Percentiles rank a stretch among this genome's conserved stretches.
Evolutionary conservation across 2,113 vertebrate genomes (phyloP).

Genomic region (Pedetes capensis): DNA sequence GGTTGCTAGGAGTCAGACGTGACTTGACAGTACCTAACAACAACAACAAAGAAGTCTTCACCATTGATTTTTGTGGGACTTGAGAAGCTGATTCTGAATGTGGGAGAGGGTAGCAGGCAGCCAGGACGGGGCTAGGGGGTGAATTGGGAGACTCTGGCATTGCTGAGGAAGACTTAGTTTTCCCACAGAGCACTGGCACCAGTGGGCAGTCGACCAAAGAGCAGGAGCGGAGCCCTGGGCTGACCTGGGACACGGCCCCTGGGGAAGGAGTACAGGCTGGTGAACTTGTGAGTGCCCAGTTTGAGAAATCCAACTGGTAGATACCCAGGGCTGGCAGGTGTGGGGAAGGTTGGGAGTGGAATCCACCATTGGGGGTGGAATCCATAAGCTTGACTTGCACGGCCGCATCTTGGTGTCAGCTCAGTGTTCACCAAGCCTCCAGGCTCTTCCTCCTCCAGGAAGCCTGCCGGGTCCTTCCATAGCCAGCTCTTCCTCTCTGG

Average conservation of each 20-base stretch:
- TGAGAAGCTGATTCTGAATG: background rate
- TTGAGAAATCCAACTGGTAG: background rate
- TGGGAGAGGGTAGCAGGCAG: background rate
- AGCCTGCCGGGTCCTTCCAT: background rate
- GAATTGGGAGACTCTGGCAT: rapidly evolving
- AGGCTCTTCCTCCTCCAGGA: background rate
- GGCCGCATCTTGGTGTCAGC: background rate
- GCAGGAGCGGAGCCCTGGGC: background rate
- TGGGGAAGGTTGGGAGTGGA: background rate
- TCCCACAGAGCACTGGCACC: rapidly evolving
- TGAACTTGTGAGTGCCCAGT: rapidly evolving
- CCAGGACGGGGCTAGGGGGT: rapidly evolving
- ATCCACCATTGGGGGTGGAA: rapidly evolving
- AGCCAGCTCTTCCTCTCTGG: background rate
- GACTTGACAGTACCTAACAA: too few species aligned
- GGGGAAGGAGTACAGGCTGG: rapidly evolving
- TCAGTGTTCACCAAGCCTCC: background rate
- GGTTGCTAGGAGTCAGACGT: too few species aligned
- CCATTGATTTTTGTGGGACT: background rate
- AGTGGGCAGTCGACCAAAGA: rapidly evolving
- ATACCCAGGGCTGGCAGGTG: background rate
- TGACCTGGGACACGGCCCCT: background rate
- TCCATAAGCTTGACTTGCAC: rapidly evolving
- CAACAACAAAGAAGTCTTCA: too few species aligned
- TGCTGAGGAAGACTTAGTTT: rapidly evolving